Evolutionary conservation across 2,797 vertebrate species (phyloP).

Genomic region (Toxotes lorentzi): DNA sequence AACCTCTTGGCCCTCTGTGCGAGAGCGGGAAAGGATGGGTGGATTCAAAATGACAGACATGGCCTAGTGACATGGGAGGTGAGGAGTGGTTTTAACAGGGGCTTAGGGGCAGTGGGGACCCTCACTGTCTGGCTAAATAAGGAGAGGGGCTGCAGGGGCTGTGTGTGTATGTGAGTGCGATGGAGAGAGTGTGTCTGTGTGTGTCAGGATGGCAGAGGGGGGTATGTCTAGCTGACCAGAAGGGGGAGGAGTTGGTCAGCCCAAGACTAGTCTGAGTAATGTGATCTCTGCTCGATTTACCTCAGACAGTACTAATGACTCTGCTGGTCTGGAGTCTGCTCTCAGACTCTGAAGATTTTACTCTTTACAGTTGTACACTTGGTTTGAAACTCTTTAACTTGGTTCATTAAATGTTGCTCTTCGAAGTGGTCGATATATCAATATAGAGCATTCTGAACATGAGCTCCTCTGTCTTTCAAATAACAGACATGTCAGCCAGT

Average conservation of each 20-base stretch:
- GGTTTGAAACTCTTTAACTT: neutral
- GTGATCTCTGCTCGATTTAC: conserved; percentile 74
- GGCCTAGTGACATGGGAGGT: conserved; percentile 82
- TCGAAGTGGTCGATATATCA: neutral
- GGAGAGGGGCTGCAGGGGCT: conserved; percentile 6
- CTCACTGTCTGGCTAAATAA: conserved; percentile 77
- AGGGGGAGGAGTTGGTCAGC: conserved; percentile 65
- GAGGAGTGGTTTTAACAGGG: conserved; percentile 76
- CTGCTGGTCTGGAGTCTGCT: conserved; percentile 18
- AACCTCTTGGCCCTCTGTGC: conserved; percentile 87
- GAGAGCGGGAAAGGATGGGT: conserved; percentile 87
- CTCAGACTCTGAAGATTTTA: neutral
- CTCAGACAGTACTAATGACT: conserved; percentile 80
- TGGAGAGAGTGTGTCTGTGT: conserved; percentile 38
- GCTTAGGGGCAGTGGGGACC: conserved; percentile 80
- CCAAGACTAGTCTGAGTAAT: conserved; percentile 78
- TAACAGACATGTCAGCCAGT: neutral
- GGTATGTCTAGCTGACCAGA: conserved; percentile 58
- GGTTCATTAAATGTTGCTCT: neutral
- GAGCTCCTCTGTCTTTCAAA: conserved; percentile 1
- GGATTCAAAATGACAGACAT: conserved; percentile 85
- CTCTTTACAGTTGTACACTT: neutral
- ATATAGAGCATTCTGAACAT: neutral
- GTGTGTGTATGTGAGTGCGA: conserved; percentile 34
- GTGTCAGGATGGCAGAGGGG: conserved; percentile 33